A percentile compares a stretch with the other conserved stretches of the same genome.
These are phyloP conservation scores for Bolinopsis microptera DNA, from an alignment of 37 sponge, comb jelly and placozoan genomes.

Conservation along the genomic window DNA sequence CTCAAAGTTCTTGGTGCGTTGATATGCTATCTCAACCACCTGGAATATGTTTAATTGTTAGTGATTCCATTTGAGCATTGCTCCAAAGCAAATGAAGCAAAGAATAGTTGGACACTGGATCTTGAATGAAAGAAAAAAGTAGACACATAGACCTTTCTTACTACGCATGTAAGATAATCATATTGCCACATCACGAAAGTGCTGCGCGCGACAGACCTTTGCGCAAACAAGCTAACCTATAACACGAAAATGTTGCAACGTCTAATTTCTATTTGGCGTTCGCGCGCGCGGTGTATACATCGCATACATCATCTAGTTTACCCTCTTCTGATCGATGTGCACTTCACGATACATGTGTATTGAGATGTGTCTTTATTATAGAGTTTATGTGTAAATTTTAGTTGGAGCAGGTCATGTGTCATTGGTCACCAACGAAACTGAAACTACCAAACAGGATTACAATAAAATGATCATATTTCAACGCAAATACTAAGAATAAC, in stretches of 20 bases:
- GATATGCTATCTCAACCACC: constrained; percentile 98
- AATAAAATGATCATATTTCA: too few relatives aligned
- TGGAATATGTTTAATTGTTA: neutral
- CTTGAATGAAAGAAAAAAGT: neutral
- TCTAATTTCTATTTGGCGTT: neutral
- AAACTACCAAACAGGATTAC: too few relatives aligned
- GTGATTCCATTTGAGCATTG: neutral
- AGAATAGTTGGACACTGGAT: neutral
- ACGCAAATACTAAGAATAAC: too few relatives aligned
- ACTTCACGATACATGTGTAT: too few relatives aligned
- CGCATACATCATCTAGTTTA: too few relatives aligned
- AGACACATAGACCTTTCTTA: neutral
- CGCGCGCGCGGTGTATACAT: neutral
- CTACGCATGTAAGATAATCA: too few relatives aligned
- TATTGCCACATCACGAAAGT: constrained; percentile 43
- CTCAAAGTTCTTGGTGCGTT: constrained; percentile 96
- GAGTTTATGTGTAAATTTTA: too few relatives aligned
- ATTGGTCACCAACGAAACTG: too few relatives aligned
- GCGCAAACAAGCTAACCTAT: constrained; percentile 26
- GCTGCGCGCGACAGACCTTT: neutral
- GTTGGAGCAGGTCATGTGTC: too few relatives aligned
- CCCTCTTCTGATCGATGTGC: too few relatives aligned
- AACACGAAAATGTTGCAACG: neutral
- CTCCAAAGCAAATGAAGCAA: too few relatives aligned
- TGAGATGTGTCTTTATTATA: too few relatives aligned